These are phyloP conservation scores for Mellivora capensis DNA, from an alignment of 2,113 vertebrate genomes.

Conservation along the genomic window DNA sequence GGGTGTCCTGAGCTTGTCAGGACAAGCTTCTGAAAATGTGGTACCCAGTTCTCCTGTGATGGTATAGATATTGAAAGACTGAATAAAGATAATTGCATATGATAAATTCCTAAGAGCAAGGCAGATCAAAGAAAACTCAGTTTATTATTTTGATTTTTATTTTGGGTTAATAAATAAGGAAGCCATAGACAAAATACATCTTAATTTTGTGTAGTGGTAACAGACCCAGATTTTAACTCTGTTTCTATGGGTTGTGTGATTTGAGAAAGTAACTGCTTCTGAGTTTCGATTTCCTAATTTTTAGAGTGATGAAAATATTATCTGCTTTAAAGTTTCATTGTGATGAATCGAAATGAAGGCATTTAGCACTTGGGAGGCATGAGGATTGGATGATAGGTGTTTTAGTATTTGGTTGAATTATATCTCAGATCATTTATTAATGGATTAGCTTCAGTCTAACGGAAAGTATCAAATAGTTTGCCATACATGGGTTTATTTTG, in stretches of 20 bases:
- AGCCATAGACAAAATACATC: neutral
- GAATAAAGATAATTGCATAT: neutral
- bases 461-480: neutral
- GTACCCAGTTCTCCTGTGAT: neutral
- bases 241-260: neutral
- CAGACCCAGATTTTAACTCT: neutral
- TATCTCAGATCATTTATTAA: neutral
- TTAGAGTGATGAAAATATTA: neutral
- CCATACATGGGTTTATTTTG: neutral
- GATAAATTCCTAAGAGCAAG: neutral
- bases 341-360: neutral
- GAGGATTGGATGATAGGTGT: neutral
- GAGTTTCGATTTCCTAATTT: neutral
- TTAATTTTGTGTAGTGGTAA: neutral
- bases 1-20: neutral
- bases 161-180: neutral
- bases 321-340: neutral
- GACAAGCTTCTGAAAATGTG: neutral
- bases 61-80: neutral
- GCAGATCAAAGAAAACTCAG: neutral
- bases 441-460: neutral
- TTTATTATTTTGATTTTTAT: conserved; percentile 13
- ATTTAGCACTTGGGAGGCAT: neutral
- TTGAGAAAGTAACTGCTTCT: neutral
- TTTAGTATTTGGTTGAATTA: neutral